phyloP scores from a whole-genome alignment of 2,113 vertebrate genomes.

The Pterophyllum scalare region DNA sequence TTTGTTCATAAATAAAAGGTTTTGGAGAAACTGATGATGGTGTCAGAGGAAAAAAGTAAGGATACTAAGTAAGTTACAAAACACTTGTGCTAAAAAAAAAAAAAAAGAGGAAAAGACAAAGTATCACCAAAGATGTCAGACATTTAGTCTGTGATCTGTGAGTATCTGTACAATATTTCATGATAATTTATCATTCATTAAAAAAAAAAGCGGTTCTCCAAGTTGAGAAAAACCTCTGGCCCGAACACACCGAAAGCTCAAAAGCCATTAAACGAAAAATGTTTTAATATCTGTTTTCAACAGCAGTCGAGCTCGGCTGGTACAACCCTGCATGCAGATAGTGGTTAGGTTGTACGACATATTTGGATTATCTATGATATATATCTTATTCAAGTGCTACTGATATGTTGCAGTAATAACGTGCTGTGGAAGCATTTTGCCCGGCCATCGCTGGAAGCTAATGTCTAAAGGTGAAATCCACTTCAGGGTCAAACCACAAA shows the following conservation, averaged over 20 bases:
- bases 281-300: neutral
- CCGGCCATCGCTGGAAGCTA: conserved; percentile 1
- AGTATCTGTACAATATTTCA: neutral
- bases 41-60: neutral
- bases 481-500: conserved; percentile 58
- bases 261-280: neutral
- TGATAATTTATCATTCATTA: neutral
- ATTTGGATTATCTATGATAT: conserved; percentile 12
- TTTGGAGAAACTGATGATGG: neutral
- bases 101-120: too few species aligned
- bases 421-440: conserved; percentile 40
- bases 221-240: neutral
- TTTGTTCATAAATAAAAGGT: neutral
- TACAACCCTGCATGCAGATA: neutral
- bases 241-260: neutral
- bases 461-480: conserved; percentile 57
- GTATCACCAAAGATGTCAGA: too few species aligned
- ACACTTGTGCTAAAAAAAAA: neutral
- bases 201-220: neutral
- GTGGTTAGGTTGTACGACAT: neutral
- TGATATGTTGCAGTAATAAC: conserved; percentile 42
- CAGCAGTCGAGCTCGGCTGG: neutral
- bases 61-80: neutral
- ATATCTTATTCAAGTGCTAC: conserved; percentile 46
- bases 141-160: neutral